Percentiles rank a stretch among this genome's conserved stretches.
phyloP scores from a whole-genome alignment of 1,140 invertebrate species.

The Dinothrombium tinctorium region DNA sequence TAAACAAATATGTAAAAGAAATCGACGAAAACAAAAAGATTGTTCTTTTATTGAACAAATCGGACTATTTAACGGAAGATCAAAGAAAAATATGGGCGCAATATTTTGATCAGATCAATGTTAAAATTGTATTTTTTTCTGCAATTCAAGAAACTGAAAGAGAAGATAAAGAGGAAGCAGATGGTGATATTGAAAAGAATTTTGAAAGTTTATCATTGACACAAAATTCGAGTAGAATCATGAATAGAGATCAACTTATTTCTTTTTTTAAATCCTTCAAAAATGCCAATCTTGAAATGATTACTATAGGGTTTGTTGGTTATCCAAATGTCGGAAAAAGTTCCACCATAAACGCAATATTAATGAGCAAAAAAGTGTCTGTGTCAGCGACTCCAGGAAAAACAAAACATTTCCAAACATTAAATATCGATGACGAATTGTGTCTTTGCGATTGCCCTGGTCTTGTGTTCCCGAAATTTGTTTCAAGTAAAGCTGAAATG shows the following conservation, averaged over 20 bases:
- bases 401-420: slow-evolving; percentile 78
- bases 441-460: slow-evolving; percentile 93
- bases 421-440: slow-evolving; percentile 51
- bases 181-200: slow-evolving; percentile 1
- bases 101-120: slow-evolving; percentile 46
- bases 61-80: slow-evolving; percentile 62
- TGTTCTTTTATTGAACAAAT: slow-evolving; percentile 80
- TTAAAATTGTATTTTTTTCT: slow-evolving; percentile 60
- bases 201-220: neutral
- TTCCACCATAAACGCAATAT: slow-evolving; percentile 84
- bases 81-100: slow-evolving; percentile 65
- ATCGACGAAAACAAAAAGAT: slow-evolving; percentile 47
- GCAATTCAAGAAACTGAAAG: slow-evolving; percentile 26
- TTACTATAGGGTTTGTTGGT: slow-evolving; percentile 33
- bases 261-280: slow-evolving; percentile 6
- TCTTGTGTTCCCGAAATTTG: slow-evolving; percentile 88
- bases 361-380: slow-evolving; percentile 73
- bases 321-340: slow-evolving; percentile 99
- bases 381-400: slow-evolving; percentile 90
- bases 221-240: neutral
- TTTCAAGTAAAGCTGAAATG: slow-evolving; percentile 74
- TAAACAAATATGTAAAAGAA: slow-evolving; percentile 81
- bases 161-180: slow-evolving; percentile 3
- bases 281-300: neutral
- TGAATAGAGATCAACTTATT: slow-evolving; percentile 3